Conservation (phyloP, 2,113 vertebrate species). For the Catharus minimus region DNA sequence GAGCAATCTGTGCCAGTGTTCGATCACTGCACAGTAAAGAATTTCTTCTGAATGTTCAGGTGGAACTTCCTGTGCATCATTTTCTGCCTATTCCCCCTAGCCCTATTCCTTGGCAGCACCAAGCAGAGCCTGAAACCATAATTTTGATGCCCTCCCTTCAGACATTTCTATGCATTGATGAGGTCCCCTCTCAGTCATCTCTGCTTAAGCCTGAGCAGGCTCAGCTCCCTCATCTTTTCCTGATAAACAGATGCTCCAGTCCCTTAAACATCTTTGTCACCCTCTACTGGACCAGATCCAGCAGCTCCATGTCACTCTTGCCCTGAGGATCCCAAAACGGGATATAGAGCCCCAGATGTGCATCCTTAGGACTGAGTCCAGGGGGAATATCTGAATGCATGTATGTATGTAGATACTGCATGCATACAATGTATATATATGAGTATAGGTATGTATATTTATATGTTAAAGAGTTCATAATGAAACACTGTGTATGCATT, state of each 20-base stretch:
- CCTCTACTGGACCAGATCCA: not conserved
- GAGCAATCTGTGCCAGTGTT: not conserved
- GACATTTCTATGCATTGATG: rapidly evolving
- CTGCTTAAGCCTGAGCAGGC: not conserved
- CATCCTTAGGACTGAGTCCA: not conserved
- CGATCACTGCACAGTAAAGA: not conserved
- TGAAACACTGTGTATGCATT: not conserved
- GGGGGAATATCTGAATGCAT: not conserved
- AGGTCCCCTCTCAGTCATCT: not conserved
- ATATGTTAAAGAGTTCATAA: not conserved
- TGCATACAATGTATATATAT: not conserved
- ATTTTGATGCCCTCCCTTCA: not conserved
- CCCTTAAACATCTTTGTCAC: not conserved
- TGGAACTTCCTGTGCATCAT: not conserved
- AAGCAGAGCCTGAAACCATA: not conserved
- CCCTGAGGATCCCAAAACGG: not conserved
- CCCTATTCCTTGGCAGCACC: not conserved
- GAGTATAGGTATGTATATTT: not conserved
- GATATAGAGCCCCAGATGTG: not conserved
- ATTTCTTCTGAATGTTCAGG: not conserved
- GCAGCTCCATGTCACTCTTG: no score
- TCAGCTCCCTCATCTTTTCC: not conserved
- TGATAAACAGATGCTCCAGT: not conserved
- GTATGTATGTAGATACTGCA: not conserved
- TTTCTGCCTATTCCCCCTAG: not conserved